Evolutionary conservation across 2,888 invertebrate species (phyloP), one percentile per base, ranked within the genome.

Genomic region (Stratiomys singularior): DNA sequence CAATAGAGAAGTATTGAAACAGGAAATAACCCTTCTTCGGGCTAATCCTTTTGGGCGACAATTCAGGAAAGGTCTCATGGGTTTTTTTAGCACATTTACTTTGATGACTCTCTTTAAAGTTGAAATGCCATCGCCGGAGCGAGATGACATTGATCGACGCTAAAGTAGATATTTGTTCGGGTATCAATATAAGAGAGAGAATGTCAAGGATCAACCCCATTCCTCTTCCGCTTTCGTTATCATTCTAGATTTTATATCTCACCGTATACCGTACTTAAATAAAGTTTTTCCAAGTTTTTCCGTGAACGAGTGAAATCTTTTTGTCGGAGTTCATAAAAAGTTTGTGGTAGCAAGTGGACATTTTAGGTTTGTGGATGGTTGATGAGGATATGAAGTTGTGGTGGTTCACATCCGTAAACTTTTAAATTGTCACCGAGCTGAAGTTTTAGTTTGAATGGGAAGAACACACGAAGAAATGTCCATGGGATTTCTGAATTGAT

Each of bases 381-480:
- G 9, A 9, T 37, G 9, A 9, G 3, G 37, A 37, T 37, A 37
- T 9, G 37, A 37, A 37, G 37, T 37, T 37, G 37, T 37, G 37
- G 37, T 37, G 37, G 37, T 9, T 37, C 9, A 5, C 37, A 37
- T 9, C 37, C 37, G 37, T 37, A 37, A 63, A 63, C 63, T 63
- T 63, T 63, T 27, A 63, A 63, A 63, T 63, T 63, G 63, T 63
- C 63, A 25, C 27, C 63, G 28, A 27, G n/a, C 63, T 63, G 27
- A 63, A 63, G 37, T 37, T 37, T 37, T 5, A 37, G 37, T 37
- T 37, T 9, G 37, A 37, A 37, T 9, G 37, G 37, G 37, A 9
- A 37, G 5, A 37, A 37, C 9, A 9, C 37, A 9, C 3, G 9
- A 37, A 9, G 9, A 37, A 5, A 37, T 37, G 37, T 37, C 37